Conservation (phyloP, 2,113 vertebrate species). For the Barbus barbus region DNA sequence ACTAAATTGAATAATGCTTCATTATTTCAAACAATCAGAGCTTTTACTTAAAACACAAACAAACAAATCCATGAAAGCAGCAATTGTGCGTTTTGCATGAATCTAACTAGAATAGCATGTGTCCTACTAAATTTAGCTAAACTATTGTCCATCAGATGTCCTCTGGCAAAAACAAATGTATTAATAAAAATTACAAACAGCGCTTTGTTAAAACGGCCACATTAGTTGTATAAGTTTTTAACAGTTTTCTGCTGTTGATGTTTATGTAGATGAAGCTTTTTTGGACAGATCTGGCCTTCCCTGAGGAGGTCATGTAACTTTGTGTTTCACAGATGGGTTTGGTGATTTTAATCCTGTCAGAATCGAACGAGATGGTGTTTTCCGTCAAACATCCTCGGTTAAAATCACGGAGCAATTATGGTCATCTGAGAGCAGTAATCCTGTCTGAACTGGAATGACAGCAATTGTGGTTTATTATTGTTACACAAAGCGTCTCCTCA, state of each 20-base stretch:
- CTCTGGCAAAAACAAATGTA: neutral
- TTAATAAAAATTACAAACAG: neutral
- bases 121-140: neutral
- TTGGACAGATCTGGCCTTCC: neutral
- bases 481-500: neutral
- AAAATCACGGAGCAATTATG: neutral
- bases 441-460: neutral
- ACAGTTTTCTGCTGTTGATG: neutral
- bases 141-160: neutral
- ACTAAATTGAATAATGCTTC: neutral
- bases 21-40: constrained; percentile 5
- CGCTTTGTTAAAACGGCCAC: neutral
- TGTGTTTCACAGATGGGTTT: neutral
- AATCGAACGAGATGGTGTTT: neutral
- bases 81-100: neutral
- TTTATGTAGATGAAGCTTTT: neutral
- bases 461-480: neutral
- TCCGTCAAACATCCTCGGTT: neutral
- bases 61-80: neutral
- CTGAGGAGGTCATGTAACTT: neutral
- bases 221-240: neutral
- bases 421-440: neutral
- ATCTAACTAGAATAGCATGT: neutral
- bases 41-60: constrained; percentile 12
- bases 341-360: neutral